Evolutionary conservation across 2,797 vertebrate genomes (phyloP).

Genomic region (Gadopsis bispinosus): DNA sequence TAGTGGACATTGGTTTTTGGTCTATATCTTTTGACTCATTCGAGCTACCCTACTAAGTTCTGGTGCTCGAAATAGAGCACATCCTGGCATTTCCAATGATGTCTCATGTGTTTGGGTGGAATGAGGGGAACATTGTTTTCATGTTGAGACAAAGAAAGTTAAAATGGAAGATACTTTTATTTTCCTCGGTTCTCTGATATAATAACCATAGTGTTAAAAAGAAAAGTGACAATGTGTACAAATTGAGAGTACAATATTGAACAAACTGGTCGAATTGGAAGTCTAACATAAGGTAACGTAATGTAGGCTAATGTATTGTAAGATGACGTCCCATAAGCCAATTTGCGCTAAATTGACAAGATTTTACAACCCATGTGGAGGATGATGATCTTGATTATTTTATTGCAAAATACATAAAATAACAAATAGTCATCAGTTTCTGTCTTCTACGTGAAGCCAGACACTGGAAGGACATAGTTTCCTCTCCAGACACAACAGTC

Average conservation of each 20-base stretch:
- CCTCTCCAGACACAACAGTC: conserved; percentile 34
- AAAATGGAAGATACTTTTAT: too few species aligned
- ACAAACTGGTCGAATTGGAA: background rate
- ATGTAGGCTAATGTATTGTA: too few species aligned
- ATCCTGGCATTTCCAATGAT: too few species aligned
- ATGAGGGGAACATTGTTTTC: too few species aligned
- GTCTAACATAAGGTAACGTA: background rate
- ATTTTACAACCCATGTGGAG: background rate
- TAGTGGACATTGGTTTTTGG: too few species aligned
- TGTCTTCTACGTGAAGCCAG: background rate
- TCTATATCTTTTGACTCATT: too few species aligned
- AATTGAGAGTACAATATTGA: background rate
- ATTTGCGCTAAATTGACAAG: background rate
- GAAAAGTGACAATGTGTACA: background rate
- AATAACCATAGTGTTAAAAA: background rate
- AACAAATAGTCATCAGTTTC: background rate
- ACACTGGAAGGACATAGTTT: background rate
- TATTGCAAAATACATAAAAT: background rate
- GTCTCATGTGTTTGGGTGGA: too few species aligned
- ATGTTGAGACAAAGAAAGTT: too few species aligned
- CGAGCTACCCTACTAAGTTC: too few species aligned
- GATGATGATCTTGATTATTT: background rate
- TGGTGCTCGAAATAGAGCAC: too few species aligned
- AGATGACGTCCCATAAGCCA: background rate
- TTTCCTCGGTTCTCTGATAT: background rate